phyloP scores from a whole-genome alignment of 2,797 vertebrate species.

The Coendou prehensilis region DNA sequence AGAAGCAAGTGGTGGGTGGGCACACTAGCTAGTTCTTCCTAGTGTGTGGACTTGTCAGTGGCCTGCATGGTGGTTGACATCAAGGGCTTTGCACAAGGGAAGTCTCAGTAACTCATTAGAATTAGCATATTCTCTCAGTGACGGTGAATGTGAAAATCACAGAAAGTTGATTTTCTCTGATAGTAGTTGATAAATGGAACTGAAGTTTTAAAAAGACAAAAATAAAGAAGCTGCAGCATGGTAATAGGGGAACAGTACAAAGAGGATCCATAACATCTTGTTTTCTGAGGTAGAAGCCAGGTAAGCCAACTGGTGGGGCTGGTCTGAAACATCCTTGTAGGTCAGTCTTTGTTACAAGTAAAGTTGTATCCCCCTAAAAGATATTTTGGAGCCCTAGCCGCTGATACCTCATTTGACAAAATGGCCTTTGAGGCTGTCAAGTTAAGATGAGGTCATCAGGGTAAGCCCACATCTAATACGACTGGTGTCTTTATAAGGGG shows the following conservation, averaged over 20 bases:
- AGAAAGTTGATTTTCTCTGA: not conserved
- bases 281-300: not conserved
- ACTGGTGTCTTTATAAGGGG: not conserved
- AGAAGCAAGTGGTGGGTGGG: not conserved
- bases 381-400: not conserved
- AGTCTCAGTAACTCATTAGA: not conserved
- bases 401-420: not conserved
- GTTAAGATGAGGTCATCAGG: not conserved
- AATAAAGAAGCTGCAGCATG: not conserved
- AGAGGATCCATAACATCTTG: not conserved
- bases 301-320: not conserved
- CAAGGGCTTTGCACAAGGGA: not conserved
- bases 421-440: not conserved
- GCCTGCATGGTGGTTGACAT: not conserved
- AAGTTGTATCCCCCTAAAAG: not conserved
- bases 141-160: conserved; percentile 50
- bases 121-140: conserved; percentile 5
- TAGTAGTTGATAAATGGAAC: not conserved
- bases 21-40: not conserved
- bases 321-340: not conserved
- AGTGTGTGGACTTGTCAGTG: not conserved
- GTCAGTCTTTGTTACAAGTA: not conserved
- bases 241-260: not conserved
- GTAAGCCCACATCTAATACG: not conserved
- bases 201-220: not conserved